These are phyloP conservation scores for Cheiracanthium punctorium DNA, from an alignment of 2,888 invertebrate genomes.

Conservation along the genomic window DNA sequence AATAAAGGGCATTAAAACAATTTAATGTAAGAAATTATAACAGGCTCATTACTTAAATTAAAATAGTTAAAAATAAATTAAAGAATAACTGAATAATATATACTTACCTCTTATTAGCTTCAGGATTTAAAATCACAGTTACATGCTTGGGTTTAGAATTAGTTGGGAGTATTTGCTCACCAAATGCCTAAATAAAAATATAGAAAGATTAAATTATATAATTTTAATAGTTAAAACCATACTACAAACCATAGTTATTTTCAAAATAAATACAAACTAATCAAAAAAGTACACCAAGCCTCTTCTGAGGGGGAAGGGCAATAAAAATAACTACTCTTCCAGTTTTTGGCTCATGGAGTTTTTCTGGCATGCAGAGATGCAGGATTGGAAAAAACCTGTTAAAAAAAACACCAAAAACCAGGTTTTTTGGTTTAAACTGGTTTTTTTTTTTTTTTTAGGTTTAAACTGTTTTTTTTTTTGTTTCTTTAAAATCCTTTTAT, in stretches of 20 bases:
- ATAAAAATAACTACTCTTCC: no score
- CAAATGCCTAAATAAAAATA: constrained; percentile 79
- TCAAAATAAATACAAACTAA: neutral
- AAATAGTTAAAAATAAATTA: constrained; percentile 70
- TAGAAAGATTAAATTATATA: neutral
- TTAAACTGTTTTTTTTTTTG: no score
- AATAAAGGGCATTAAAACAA: no score
- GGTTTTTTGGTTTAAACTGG: no score
- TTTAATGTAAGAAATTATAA: no score
- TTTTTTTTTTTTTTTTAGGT: no score
- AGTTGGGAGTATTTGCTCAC: constrained; percentile 81
- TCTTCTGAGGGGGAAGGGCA: no score
- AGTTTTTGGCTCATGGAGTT: no score
- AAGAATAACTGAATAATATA: constrained; percentile 32
- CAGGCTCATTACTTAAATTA: neutral
- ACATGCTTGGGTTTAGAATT: constrained; percentile 83
- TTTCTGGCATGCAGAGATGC: neutral
- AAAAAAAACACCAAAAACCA: neutral
- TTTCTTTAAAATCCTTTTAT: no score
- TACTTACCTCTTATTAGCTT: constrained; percentile 85
- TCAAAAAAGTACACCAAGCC: no score
- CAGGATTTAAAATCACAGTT: constrained; percentile 93
- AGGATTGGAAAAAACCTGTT: neutral
- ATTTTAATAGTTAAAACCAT: neutral
- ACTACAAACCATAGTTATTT: neutral